Evolutionary conservation across 2,797 vertebrate species (phyloP).

Genomic region (Cyprinodon diabolis): DNA sequence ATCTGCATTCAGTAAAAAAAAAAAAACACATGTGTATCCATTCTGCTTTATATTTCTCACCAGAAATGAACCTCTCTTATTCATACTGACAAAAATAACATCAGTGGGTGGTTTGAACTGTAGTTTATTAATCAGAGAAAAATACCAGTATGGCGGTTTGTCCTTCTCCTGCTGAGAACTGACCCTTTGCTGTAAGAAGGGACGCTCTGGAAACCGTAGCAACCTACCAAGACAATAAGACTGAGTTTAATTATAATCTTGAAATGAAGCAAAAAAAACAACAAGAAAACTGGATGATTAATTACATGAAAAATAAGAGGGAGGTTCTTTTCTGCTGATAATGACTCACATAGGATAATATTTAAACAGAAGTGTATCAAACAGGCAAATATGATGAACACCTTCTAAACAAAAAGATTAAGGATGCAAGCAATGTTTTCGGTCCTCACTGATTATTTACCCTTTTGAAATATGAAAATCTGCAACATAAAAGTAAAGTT

Average conservation of each 20-base stretch:
- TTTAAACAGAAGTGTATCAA: slow-evolving; percentile 29
- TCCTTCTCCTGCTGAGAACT: slow-evolving; percentile 61
- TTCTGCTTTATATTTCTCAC: neutral
- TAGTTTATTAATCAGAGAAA: slow-evolving; percentile 53
- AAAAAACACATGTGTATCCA: neutral
- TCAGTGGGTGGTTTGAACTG: slow-evolving; percentile 45
- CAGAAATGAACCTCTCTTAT: neutral
- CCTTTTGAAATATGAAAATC: neutral
- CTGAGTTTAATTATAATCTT: slow-evolving; percentile 73
- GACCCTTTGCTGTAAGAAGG: slow-evolving; percentile 63
- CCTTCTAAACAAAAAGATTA: neutral
- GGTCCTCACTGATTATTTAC: neutral
- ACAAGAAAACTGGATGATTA: slow-evolving; percentile 62
- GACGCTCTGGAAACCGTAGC: slow-evolving; percentile 62
- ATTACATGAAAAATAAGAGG: slow-evolving; percentile 56
- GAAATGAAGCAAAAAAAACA: slow-evolving; percentile 65
- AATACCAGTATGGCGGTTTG: slow-evolving; percentile 60
- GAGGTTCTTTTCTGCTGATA: slow-evolving; percentile 31
- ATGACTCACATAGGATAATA: slow-evolving; percentile 25
- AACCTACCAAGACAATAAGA: slow-evolving; percentile 70
- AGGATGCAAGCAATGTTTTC: neutral
- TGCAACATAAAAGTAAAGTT: neutral
- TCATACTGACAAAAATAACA: slow-evolving; percentile 6
- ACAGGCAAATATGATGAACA: slow-evolving; percentile 15
- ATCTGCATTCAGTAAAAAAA: neutral